These are phyloP conservation scores for Pantala flavescens DNA, from an alignment of 1,140 invertebrate species.

Conservation along the genomic window DNA sequence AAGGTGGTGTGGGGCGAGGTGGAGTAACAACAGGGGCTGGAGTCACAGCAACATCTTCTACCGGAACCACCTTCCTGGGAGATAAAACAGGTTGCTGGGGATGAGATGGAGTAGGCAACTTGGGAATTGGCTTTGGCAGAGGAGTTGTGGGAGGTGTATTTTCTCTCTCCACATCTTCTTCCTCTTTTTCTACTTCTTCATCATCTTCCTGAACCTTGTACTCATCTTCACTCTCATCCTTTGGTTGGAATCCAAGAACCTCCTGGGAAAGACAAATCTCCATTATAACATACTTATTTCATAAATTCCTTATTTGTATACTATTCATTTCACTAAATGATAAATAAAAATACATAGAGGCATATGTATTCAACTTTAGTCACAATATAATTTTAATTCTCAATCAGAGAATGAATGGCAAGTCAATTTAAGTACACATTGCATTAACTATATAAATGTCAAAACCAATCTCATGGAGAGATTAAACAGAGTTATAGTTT, in stretches of 20 bases:
- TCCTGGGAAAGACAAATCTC: constrained; percentile 30
- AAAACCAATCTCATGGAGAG: too few species aligned
- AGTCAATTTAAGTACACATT: too few species aligned
- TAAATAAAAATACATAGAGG: too few species aligned
- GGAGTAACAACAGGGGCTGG: background rate
- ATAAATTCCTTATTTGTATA: background rate
- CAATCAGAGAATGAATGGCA: too few species aligned
- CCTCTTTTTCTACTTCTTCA: constrained; percentile 21
- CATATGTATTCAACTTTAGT: too few species aligned
- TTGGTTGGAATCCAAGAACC: constrained; percentile 29
- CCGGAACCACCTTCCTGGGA: background rate
- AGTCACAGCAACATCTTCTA: background rate
- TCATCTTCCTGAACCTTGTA: constrained; percentile 34
- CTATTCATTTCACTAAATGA: background rate
- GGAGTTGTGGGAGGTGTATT: background rate
- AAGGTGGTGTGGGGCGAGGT: background rate
- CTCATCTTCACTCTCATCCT: constrained; percentile 42
- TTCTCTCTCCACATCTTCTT: constrained; percentile 11
- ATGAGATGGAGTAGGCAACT: background rate
- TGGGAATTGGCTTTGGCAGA: background rate
- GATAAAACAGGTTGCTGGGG: background rate
- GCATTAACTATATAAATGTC: too few species aligned
- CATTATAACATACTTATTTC: too few species aligned
- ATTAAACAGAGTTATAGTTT: too few species aligned
- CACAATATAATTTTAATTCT: too few species aligned